Base-by-base conservation (phyloP, 2,888 invertebrate species). In the Elegia similella region DNA sequence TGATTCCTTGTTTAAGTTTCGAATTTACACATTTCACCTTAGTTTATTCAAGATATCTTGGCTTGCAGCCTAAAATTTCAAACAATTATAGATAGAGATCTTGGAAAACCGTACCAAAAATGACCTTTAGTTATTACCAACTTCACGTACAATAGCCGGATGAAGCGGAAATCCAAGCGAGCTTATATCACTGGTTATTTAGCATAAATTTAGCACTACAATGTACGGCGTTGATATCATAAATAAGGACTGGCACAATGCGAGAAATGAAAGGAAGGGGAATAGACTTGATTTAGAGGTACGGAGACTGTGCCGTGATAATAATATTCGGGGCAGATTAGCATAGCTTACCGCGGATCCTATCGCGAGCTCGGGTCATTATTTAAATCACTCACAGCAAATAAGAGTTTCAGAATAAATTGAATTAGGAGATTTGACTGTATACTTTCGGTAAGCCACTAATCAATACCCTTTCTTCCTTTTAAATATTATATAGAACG, bases 261-360 rank as follows among this genome's bases (percentile, higher is more conserved):
- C 68, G 67, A 66, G 68, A 73, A 75, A 73, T 59, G 59, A 61
- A 75, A 70, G 68, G 69, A 67, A 73, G 63, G 63, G 58, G 52
- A 53, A 58, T 54, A 62, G 62, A 65, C 67, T 72, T 75, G 71
- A 75, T 73, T 70, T 72, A 75, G 65, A 65, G 65, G 62, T 63
- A 63, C 16, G 15, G 13, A 48, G 48, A 48, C 32, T 48, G 67
- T 68, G 66, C 63, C 64, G 65, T 67, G 64, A 73, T 75, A 72
- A 78, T 73, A 75, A 74, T 73, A 76, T 77, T 76, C 74, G 67
- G 72, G 63, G 65, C 65, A 68, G 75, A 82, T 82, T 80, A 78
- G 63, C 80, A 79, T 82, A 80, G 79, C 70, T 80, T 78, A 74
- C 68, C 67, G 66, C 68, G 72, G 73, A 75, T 75, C 74, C 69